Base-by-base conservation (phyloP, 2,113 vertebrate species). In the Microcebus ravelobensis region DNA sequence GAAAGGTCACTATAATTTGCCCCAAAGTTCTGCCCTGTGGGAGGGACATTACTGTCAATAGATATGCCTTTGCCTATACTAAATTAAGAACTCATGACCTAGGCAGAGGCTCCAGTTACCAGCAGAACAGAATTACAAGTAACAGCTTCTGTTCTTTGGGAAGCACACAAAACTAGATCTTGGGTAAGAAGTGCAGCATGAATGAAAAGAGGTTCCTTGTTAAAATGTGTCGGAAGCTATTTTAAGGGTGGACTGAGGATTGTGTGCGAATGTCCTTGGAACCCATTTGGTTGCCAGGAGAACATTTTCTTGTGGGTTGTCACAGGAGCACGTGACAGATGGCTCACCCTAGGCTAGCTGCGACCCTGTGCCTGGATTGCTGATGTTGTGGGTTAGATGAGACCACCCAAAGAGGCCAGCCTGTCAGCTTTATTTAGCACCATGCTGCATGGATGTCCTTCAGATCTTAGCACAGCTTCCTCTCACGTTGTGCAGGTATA, bases 191-290 rank as follows among this genome's bases (percentile, higher is more conserved):
- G n/a, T 17, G 18, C 42, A 23, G 73, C 45, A 10, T 84, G 88
- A 95, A 87, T 93, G 95, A 85, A 87, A 70, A 87, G 80, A 73
- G 50, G 21, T 61, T 81, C 31, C 81, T 81, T 50, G 23, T 48
- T 50, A 80, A 80, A 89, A n/a, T 70, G 50, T 55, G 48, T 87
- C 89, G 71, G 45, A 23, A 86, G 68, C 96, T 91, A 91, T 97
- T 98, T 96, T 93, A 84, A 80, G 83, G 93, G 61, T 36, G 23
- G 31, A 65, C 63, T 20, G 13, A 84, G 36, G 39, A 23, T 21
- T 88, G 65, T 61, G 39, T 77, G 55, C 86, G 61, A 67, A 67
- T 93, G 79, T 88, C 82, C 91, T 76, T 93, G 95, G 59, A 84
- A 36, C 12, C 57, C 59, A 45, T 80, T 87, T 50, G 42, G 67